These are phyloP conservation scores for Lepidocolaptes lacrymiger DNA, from an alignment of 2,797 vertebrate species.

Conservation along the genomic window DNA sequence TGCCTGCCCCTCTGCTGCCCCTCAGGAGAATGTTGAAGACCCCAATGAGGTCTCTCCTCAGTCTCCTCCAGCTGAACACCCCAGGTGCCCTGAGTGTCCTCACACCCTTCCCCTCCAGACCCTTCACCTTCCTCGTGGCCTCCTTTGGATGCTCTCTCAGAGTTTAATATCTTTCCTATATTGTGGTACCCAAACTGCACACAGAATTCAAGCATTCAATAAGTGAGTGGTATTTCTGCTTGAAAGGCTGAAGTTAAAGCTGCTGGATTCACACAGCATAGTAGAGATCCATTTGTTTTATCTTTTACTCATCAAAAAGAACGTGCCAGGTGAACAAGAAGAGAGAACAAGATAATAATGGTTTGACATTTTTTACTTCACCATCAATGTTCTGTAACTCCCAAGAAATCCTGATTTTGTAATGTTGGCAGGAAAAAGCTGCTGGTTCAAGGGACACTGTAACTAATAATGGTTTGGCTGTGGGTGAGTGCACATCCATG, in stretches of 20 bases:
- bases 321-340: neutral
- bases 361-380: neutral
- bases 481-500: neutral
- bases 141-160: neutral
- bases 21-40: rapidly evolving
- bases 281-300: neutral
- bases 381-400: neutral
- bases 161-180: neutral
- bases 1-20: neutral
- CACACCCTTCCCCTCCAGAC: rapidly evolving
- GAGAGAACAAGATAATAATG: neutral
- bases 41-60: neutral
- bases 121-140: neutral
- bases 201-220: neutral
- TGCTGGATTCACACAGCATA: neutral
- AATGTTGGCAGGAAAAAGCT: neutral
- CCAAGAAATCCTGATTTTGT: neutral
- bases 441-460: neutral
- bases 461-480: neutral
- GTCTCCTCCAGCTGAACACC: neutral
- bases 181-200: neutral
- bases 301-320: neutral
- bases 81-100: neutral
- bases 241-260: neutral
- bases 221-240: neutral